Evolutionary conservation across 2,888 invertebrate genomes (phyloP).

Genomic region (Boloria selene): DNA sequence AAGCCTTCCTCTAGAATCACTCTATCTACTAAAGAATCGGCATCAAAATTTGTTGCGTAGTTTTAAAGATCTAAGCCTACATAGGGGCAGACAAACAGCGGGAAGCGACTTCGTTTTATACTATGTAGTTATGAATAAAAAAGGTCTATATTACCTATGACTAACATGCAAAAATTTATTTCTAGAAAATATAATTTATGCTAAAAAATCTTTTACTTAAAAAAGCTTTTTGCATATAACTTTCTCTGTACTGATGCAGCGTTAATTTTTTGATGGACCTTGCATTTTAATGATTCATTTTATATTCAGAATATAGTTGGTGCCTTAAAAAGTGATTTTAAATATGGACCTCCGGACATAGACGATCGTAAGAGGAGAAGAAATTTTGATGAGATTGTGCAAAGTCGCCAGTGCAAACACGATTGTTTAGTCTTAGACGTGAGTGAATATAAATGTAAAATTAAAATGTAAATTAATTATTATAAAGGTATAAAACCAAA

Average conservation of each 20-base stretch:
- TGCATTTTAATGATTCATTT: constrained; percentile 13
- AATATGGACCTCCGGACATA: constrained; percentile 62
- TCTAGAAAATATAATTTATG: background rate
- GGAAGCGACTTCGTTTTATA: no score
- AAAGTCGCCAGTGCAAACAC: constrained; percentile 56
- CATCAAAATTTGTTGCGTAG: no score
- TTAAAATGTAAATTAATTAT: no score
- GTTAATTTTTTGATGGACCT: background rate
- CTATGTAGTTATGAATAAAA: background rate
- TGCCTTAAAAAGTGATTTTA: constrained; percentile 49
- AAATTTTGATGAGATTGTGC: constrained; percentile 51
- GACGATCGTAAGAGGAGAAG: constrained; percentile 55
- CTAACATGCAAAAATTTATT: background rate
- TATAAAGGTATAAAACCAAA: no score
- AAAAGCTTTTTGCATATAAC: constrained; percentile 1
- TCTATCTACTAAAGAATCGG: no score
- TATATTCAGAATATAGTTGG: constrained; percentile 57
- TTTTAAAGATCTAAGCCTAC: no score
- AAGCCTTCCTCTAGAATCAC: no score
- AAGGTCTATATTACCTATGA: no score
- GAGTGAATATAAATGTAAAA: no score
- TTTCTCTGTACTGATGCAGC: background rate
- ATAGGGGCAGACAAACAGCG: no score
- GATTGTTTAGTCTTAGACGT: constrained; percentile 61
- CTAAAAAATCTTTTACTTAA: background rate